Base-by-base conservation (phyloP, 2,113 vertebrate genomes). In the Tretioscincus oriximinensis region DNA sequence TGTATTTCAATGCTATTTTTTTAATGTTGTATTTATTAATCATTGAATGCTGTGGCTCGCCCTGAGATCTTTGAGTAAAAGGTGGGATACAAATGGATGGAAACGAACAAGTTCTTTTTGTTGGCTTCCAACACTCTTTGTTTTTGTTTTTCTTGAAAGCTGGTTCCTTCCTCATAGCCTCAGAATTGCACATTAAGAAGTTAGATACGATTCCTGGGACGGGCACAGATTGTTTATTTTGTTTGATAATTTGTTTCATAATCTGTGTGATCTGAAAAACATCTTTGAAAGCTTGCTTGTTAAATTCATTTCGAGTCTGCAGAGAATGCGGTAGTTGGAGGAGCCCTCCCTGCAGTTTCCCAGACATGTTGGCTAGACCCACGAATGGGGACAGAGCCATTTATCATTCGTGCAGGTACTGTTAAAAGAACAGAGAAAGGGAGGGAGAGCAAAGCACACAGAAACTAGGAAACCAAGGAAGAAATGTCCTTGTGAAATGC, bases 281-380 rank as follows among this genome's bases (percentile, higher is more conserved):
- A 1, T 0, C 73, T 73, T 78, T 66, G 78, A 72, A 75, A 74
- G 73, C 74, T 81, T 85, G 80, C 79, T 65, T 84, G 24, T 21
- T 73, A 81, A 86, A 82, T 82, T 74, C 67, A 66, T 29, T 51
- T 51, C 68, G 29, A 84, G 61, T 80, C 78, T 64, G 61, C 47
- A 69, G 31, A 61, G 69, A 12, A 12, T 18, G 3, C 0, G 16
- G 70, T 11, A 35, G 74, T 54, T 76, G 77, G 73, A 70, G 77
- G 73, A 70, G 86, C 24, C 0, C 71, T 65, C 71, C 64, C 64
- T 90, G 75, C 0, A 5, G 41, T 49, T 79, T 72, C 84, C 29
- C 88, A 81, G 72, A 41, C 69, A 16, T 68, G 28, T 70, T 69
- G 63, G 82, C 80, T 71, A 22, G 29, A 45, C 65, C 77, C 70